Conservation (phyloP, 1,140 invertebrate species). For the Scaptomyza pallida region DNA sequence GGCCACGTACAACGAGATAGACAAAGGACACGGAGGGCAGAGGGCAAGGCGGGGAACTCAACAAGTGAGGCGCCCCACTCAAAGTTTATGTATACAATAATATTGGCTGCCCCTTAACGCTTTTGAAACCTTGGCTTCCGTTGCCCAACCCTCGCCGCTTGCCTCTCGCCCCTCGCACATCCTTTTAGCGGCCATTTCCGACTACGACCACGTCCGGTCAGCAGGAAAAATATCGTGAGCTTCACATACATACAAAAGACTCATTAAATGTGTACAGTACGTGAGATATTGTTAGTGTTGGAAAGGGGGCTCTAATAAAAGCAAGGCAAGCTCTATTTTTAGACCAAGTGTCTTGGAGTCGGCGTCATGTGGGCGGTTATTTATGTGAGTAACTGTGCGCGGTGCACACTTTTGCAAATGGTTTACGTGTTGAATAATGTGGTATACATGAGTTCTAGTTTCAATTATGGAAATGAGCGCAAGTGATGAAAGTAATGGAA, state of each 20-base stretch:
- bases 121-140: conserved; percentile 16
- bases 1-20: conserved; percentile 28
- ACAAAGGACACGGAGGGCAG: no score
- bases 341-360: conserved; percentile 54
- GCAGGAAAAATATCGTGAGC: conserved; percentile 52
- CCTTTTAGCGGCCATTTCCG: conserved; percentile 76
- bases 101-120: conserved; percentile 35
- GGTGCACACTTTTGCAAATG: conserved; percentile 44
- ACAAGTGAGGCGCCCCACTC: conserved; percentile 63
- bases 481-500: conserved; percentile 1
- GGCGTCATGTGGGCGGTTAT: conserved; percentile 31
- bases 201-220: conserved; percentile 71
- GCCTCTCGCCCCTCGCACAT: conserved; percentile 39
- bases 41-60: conserved; percentile 38
- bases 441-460: background rate
- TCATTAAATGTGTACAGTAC: conserved; percentile 73
- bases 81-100: conserved; percentile 73
- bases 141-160: conserved; percentile 9
- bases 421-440: conserved; percentile 71
- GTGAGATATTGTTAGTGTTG: conserved; percentile 32
- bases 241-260: conserved; percentile 49
- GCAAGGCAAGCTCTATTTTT: conserved; percentile 60
- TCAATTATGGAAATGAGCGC: conserved; percentile 30
- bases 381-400: conserved; percentile 54
- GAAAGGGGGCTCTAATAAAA: conserved; percentile 61